Evolutionary conservation across 2,113 vertebrate genomes (phyloP).

Genomic region (Pelmatolapia mariae): DNA sequence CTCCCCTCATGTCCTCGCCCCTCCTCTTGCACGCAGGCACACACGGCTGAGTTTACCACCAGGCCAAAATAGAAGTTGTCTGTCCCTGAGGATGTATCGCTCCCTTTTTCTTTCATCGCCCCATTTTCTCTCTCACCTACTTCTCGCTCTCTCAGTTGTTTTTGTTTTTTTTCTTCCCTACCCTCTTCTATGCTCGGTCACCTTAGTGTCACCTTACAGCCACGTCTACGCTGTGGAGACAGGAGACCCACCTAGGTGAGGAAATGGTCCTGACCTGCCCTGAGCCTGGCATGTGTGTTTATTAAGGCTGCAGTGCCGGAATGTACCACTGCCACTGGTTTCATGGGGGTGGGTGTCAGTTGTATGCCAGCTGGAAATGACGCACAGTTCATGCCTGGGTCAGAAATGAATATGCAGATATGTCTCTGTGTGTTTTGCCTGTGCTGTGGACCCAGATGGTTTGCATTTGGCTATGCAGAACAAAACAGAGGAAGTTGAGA

Average conservation of each 20-base stretch:
- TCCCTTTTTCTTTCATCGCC: background rate
- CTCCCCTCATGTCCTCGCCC: background rate
- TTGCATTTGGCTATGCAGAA: background rate
- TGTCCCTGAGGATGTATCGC: slow-evolving; percentile 14
- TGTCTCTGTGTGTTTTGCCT: background rate
- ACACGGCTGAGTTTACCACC: slow-evolving; percentile 12
- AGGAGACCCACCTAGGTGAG: slow-evolving; percentile 4
- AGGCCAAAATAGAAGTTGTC: slow-evolving; percentile 46
- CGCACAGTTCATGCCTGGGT: background rate
- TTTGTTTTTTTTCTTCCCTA: background rate
- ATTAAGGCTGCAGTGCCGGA: background rate
- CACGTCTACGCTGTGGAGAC: background rate
- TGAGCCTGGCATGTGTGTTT: slow-evolving; percentile 35
- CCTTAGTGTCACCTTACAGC: slow-evolving; percentile 47
- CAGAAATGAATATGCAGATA: slow-evolving; percentile 1
- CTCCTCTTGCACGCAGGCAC: background rate
- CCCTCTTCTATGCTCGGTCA: background rate
- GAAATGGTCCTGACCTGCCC: slow-evolving; percentile 42
- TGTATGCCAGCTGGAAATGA: background rate
- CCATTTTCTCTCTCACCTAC: background rate
- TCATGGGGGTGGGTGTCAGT: background rate
- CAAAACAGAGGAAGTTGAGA: background rate
- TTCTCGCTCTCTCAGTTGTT: background rate
- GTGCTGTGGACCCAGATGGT: background rate
- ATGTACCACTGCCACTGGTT: background rate